Base-by-base conservation (phyloP, 2,797 vertebrate genomes). In the Pampus argenteus region DNA sequence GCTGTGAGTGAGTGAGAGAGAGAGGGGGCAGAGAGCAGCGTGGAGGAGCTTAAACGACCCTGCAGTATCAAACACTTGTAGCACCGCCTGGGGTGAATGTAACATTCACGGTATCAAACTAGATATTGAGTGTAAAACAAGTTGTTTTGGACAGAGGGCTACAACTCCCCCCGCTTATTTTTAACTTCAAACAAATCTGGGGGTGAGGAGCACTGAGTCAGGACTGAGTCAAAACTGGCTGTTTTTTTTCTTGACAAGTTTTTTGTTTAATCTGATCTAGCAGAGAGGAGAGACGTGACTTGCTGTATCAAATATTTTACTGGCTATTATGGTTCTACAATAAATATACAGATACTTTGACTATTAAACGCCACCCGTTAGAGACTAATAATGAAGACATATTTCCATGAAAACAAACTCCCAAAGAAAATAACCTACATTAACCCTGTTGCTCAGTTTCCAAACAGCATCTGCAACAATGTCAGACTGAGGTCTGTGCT, bases 391-490 rank as follows among this genome's bases (percentile, higher is more conserved):
- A 25, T 0, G 29, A n/a, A n/a, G n/a, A 59, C 49, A 50, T 17
- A 48, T 17, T 44, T 3, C 31, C 2, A 3, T 3, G 14, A 64
- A 18, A 68, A 68, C 15, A 72, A 62, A 20, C n/a, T 1, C 3
- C 18, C 1, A 4, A 7, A 9, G 18, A 52, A 71, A 59, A 29
- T 4, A 64, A 13, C 49, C 25, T 9, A 25, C 15, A 4, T 22
- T 5, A 23, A 34, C 50, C 29, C 5, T 3, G 62, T 58, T n/a
- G 29, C 52, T 36, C 31, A n/a, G 38, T 79, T 78, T 81, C 59
- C 56, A 66, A 71, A 62, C 18, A 38, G 68, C 66, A 82, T 71
- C 45, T 83, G 74, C 62, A 78, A 70, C 82, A 71, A 56, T 25
- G 61, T 72, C 52, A 73, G 52, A 78, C 4, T 2, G 36, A 23